Percentiles rank a stretch among this genome's conserved stretches.
phyloP scores from a whole-genome alignment of 2,113 vertebrate genomes.

The Nesoenas mayeri region DNA sequence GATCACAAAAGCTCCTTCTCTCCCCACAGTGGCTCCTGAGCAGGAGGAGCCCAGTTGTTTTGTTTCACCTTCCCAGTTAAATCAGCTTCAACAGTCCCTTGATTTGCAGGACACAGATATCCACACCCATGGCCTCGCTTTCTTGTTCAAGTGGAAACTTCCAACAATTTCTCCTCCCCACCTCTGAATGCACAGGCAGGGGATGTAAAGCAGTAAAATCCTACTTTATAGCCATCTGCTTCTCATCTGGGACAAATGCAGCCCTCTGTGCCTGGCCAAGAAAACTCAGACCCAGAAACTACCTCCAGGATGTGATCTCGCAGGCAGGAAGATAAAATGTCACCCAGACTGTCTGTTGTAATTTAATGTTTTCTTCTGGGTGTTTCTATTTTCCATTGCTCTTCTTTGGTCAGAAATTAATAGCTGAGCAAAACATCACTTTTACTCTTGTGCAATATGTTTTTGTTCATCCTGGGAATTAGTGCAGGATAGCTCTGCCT shows the following conservation, averaged over 20 bases:
- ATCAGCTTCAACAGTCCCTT: neutral
- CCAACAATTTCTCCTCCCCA: neutral
- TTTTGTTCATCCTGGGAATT: neutral
- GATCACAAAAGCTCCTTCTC: neutral
- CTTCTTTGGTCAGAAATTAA: neutral
- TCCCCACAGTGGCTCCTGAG: neutral
- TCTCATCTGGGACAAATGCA: neutral
- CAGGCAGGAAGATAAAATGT: neutral
- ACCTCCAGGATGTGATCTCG: neutral
- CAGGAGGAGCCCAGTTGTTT: neutral
- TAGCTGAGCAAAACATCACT: neutral
- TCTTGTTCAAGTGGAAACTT: neutral
- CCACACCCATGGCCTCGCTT: neutral
- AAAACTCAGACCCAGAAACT: neutral
- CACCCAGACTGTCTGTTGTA: neutral
- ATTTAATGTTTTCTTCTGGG: neutral
- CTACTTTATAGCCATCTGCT: neutral
- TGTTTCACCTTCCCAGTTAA: neutral
- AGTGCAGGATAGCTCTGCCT: neutral
- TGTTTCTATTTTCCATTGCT: neutral
- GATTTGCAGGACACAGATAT: neutral
- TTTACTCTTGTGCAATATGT: neutral
- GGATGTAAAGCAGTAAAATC: neutral
- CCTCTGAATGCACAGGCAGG: neutral
- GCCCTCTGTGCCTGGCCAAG: neutral